These are phyloP conservation scores for Pachyseris speciosa DNA, from an alignment of 64 coral and sea anemone genomes.

Conservation along the genomic window DNA sequence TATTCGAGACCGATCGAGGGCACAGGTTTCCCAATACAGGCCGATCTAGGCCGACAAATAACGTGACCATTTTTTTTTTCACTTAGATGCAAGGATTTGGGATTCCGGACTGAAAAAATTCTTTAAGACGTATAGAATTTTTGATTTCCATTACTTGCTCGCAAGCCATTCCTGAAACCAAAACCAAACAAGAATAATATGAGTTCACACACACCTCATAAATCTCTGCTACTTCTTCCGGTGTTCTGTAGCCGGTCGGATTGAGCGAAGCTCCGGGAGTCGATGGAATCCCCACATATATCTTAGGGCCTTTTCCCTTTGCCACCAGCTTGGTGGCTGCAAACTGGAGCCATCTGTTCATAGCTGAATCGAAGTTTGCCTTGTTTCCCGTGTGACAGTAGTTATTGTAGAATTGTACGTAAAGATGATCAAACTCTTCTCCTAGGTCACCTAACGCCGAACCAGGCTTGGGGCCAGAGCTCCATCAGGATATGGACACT, in stretches of 20 bases:
- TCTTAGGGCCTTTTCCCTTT: not conserved
- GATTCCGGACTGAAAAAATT: too few species aligned
- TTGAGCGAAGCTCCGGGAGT: not conserved
- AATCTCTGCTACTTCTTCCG: not conserved
- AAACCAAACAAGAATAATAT: too few species aligned
- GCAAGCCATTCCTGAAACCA: too few species aligned
- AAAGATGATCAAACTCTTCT: not conserved
- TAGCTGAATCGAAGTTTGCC: not conserved
- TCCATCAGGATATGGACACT: conserved; percentile 7
- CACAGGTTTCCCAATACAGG: too few species aligned
- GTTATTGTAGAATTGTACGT: conserved; percentile 21
- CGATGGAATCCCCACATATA: conserved; percentile 9
- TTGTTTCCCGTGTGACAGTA: not conserved
- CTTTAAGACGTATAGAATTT: too few species aligned
- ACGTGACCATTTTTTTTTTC: too few species aligned
- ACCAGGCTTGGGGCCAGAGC: not conserved
- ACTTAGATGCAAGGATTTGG: too few species aligned
- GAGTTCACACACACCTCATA: too few species aligned
- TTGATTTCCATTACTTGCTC: too few species aligned
- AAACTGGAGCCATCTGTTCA: conserved; percentile 6
- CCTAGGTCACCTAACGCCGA: not conserved
- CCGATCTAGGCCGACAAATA: too few species aligned
- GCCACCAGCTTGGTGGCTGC: not conserved
- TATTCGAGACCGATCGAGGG: too few species aligned
- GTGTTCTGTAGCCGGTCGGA: not conserved